A percentile compares a stretch with the other conserved stretches of the same genome.
These are phyloP conservation scores for Conomelus anceps DNA, from an alignment of 2,888 invertebrate genomes.

Conservation along the genomic window DNA sequence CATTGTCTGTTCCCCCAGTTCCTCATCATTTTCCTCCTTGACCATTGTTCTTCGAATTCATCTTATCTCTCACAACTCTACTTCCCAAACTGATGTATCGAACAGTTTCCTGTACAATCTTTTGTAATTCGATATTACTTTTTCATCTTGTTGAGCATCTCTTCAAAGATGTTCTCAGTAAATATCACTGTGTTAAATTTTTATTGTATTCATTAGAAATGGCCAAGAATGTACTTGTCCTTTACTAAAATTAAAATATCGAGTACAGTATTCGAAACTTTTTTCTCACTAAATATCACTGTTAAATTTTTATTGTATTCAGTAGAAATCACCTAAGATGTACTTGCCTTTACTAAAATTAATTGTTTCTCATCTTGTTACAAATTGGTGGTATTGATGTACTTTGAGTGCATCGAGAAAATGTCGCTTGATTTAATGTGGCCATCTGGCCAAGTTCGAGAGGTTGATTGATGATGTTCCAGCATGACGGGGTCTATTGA, in stretches of 20 bases:
- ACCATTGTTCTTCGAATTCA: neutral
- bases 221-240: too few relatives aligned
- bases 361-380: neutral
- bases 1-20: neutral
- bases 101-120: neutral
- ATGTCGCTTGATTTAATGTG: neutral
- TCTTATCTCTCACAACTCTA: neutral
- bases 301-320: too few relatives aligned
- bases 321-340: too few relatives aligned
- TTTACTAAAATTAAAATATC: too few relatives aligned
- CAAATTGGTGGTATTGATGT: neutral
- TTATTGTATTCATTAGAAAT: too few relatives aligned
- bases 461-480: neutral
- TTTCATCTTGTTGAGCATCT: neutral
- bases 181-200: too few relatives aligned
- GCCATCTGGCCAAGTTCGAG: neutral
- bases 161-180: neutral
- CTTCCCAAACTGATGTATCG: neutral
- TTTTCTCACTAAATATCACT: too few relatives aligned
- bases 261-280: too few relatives aligned
- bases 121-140: neutral
- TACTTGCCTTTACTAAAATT: neutral
- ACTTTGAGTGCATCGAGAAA: neutral
- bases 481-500: too few relatives aligned
- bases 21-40: neutral